These are phyloP conservation scores for Varanus salvator DNA, from an alignment of 2,113 vertebrate genomes.

Conservation along the genomic window DNA sequence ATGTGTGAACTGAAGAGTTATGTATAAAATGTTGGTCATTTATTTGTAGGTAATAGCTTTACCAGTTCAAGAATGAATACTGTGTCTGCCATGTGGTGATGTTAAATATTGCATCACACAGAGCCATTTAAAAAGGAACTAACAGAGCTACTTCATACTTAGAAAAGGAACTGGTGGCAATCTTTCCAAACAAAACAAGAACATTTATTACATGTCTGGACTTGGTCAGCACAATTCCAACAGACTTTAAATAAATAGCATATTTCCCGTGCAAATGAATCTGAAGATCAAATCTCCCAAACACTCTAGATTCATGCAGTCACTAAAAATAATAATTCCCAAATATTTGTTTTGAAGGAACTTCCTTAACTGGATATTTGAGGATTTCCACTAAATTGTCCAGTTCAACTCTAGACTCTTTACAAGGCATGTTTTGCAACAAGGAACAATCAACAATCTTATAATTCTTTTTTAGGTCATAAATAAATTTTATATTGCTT, in stretches of 20 bases:
- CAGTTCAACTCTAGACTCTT: constrained; percentile 3
- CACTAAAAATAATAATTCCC: constrained; percentile 20
- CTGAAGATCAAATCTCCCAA: constrained; percentile 39
- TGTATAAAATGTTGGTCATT: neutral
- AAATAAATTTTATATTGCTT: neutral
- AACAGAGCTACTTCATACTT: constrained; percentile 57
- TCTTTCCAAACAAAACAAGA: constrained; percentile 52
- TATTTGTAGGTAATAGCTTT: neutral
- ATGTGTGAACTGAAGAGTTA: neutral
- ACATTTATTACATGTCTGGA: constrained; percentile 41
- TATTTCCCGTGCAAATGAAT: constrained; percentile 46
- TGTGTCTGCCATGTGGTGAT: constrained; percentile 1
- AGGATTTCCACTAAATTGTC: constrained; percentile 52
- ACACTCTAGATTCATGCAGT: neutral
- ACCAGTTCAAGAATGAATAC: neutral
- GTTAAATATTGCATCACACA: constrained; percentile 31
- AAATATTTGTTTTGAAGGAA: constrained; percentile 44
- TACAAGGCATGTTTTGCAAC: constrained; percentile 36
- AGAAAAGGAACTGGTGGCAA: constrained; percentile 46
- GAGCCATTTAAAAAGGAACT: constrained; percentile 50
- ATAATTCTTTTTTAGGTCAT: constrained; percentile 18
- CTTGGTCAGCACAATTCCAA: constrained; percentile 24
- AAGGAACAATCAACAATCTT: constrained; percentile 19
- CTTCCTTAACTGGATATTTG: neutral
- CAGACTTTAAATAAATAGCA: constrained; percentile 34